Percentiles rank a stretch among this genome's conserved stretches.
phyloP scores from a whole-genome alignment of 2,888 invertebrate genomes.

The Hipparchia semele region DNA sequence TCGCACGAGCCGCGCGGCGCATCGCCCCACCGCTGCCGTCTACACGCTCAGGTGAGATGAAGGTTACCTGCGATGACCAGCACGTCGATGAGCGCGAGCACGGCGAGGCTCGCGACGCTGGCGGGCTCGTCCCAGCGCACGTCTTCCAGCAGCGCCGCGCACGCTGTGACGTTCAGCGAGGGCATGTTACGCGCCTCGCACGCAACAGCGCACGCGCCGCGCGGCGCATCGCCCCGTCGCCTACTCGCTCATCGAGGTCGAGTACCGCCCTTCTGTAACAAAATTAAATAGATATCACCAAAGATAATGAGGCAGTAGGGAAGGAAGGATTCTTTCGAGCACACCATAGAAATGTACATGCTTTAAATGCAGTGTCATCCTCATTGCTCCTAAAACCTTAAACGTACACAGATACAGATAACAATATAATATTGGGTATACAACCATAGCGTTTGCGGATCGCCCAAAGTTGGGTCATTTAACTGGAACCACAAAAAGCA shows the following conservation, averaged over 20 bases:
- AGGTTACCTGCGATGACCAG: constrained; percentile 89
- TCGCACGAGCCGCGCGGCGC: neutral
- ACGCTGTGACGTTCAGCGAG: constrained; percentile 91
- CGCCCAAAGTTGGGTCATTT: neutral
- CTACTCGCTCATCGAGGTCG: constrained; percentile 22
- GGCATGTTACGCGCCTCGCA: constrained; percentile 84
- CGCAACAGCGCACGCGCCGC: constrained; percentile 53
- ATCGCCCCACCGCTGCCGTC: too few species aligned
- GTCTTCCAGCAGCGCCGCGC: constrained; percentile 90
- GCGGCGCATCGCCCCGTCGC: constrained; percentile 60
- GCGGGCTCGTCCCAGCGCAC: constrained; percentile 92
- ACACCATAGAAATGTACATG: too few species aligned
- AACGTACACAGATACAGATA: neutral
- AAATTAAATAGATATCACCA: too few species aligned
- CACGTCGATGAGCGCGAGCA: constrained; percentile 92
- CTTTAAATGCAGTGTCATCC: too few species aligned
- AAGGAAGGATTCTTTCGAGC: too few species aligned
- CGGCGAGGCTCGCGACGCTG: constrained; percentile 89
- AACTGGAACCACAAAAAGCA: constrained; percentile 1
- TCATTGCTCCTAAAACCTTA: too few species aligned
- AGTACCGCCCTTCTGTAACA: constrained; percentile 13
- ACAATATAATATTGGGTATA: too few species aligned
- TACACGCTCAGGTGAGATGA: too few species aligned
- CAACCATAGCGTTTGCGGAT: neutral
- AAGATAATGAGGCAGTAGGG: too few species aligned